Conservation (phyloP, 2,113 vertebrate species). For the Nannospalax galili region DNA sequence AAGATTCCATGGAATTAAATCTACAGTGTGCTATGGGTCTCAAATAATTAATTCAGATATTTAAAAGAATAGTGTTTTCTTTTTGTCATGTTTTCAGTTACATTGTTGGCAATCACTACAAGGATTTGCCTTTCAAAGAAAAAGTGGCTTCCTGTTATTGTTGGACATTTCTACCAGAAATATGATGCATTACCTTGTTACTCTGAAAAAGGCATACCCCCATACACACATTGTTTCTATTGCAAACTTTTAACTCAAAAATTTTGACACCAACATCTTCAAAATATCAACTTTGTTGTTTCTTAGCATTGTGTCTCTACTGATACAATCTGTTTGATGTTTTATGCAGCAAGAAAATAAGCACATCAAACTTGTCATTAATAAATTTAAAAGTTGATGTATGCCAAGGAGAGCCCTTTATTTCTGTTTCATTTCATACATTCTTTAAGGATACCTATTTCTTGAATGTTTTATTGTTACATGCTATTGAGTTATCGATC, state of each 20-base stretch:
- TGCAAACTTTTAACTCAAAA: neutral
- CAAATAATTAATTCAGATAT: neutral
- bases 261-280: constrained; percentile 43
- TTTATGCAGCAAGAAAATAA: constrained; percentile 58
- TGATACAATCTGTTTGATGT: constrained; percentile 40
- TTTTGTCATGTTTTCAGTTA: neutral
- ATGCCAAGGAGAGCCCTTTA: constrained; percentile 49
- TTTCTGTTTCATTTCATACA: constrained; percentile 48
- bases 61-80: neutral
- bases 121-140: neutral
- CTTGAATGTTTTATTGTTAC: constrained; percentile 51
- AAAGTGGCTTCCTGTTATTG: no score
- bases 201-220: neutral
- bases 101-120: neutral
- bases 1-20: neutral
- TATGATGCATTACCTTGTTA: neutral
- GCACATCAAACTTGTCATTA: constrained; percentile 23
- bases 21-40: neutral
- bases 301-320: neutral
- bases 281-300: constrained; percentile 14
- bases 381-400: constrained; percentile 57
- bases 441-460: constrained; percentile 55
- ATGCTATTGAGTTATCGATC: neutral
- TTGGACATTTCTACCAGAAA: no score
- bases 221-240: neutral